A percentile compares a stretch with the other conserved stretches of the same genome.
Conservation (phyloP, 2,888 invertebrate species). For the Eulithis prunata region DNA sequence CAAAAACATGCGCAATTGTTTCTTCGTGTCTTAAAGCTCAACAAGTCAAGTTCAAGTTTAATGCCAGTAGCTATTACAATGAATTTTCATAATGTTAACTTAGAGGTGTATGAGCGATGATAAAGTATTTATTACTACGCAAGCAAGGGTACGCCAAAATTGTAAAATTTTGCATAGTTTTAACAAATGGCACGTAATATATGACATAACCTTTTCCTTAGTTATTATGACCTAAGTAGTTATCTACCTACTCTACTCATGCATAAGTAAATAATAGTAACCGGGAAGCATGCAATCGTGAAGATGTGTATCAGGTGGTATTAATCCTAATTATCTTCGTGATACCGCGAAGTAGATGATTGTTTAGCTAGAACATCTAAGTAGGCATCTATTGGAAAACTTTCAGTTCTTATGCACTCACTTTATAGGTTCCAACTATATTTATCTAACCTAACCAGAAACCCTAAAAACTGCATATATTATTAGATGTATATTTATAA, state of each 20-base stretch:
- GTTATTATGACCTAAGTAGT: too few relatives aligned
- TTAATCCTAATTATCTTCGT: conserved; percentile 10
- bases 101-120: too few relatives aligned
- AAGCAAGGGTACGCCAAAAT: too few relatives aligned
- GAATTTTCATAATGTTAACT: not conserved
- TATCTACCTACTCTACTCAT: too few relatives aligned
- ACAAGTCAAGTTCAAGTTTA: conserved; percentile 21
- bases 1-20: conserved; percentile 24
- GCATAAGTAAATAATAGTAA: not conserved
- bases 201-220: too few relatives aligned
- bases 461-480: too few relatives aligned
- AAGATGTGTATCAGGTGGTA: conserved; percentile 16
- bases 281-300: conserved; percentile 8
- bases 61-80: not conserved
- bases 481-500: too few relatives aligned
- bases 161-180: too few relatives aligned
- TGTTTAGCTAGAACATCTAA: not conserved
- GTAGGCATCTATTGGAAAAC: not conserved
- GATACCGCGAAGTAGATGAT: conserved; percentile 4
- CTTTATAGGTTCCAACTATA: too few relatives aligned
- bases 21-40: conserved; percentile 11
- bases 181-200: too few relatives aligned
- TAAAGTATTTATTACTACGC: too few relatives aligned
- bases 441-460: too few relatives aligned
- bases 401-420: not conserved